Percentiles rank a stretch among this genome's conserved stretches.
phyloP scores from a whole-genome alignment of 2,888 invertebrate species.

The Aspidiotus rigidus region DNA sequence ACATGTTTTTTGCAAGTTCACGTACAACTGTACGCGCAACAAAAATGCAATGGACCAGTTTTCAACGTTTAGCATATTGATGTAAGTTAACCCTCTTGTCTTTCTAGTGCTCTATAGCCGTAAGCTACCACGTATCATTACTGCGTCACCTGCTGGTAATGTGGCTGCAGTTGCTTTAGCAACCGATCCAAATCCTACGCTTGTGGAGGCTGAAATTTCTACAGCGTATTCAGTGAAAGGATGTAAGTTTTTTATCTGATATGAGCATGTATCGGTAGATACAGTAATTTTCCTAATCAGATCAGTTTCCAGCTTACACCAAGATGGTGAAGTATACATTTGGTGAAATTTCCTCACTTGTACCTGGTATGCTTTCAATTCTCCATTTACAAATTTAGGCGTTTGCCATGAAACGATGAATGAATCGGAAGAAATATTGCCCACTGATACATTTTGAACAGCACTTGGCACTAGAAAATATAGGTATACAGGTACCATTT shows the following conservation, averaged over 20 bases:
- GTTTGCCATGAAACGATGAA: not conserved
- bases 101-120: no score
- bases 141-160: not conserved
- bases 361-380: not conserved
- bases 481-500: no score
- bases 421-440: no score
- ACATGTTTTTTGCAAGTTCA: no score
- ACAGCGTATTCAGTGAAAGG: not conserved
- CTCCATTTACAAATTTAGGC: not conserved
- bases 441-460: no score
- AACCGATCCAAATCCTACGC: not conserved
- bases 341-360: not conserved
- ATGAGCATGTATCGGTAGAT: not conserved
- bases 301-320: not conserved
- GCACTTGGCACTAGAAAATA: no score
- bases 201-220: not conserved
- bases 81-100: no score
- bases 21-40: no score
- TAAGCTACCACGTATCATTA: no score
- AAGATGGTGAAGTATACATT: not conserved
- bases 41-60: no score
- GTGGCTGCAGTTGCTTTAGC: not conserved
- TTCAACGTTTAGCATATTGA: no score
- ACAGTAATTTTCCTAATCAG: not conserved
- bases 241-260: not conserved